A percentile compares a stretch with the other conserved stretches of the same genome.
phyloP scores from a whole-genome alignment of 2,113 vertebrate species.

The Rostratula benghalensis region DNA sequence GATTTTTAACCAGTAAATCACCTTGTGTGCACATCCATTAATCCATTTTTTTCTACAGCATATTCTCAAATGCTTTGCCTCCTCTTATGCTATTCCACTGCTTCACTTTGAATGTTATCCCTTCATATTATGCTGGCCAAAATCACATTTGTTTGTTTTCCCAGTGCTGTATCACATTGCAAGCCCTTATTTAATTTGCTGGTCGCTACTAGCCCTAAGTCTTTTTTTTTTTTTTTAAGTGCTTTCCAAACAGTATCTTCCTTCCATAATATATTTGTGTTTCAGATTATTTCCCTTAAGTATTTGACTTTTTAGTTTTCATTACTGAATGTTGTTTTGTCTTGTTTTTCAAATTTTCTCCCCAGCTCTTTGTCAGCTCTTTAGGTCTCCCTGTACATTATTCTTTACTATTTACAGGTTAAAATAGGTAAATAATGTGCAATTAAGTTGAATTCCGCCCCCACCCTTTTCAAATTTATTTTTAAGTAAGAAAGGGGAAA shows the following conservation, averaged over 20 bases:
- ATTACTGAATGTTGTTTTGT: not conserved
- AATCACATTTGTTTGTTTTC: conserved; percentile 61
- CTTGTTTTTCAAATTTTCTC: conserved; percentile 7
- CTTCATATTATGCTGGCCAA: not conserved
- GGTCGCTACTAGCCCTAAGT: not conserved
- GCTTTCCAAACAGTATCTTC: conserved; percentile 31
- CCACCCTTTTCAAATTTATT: not conserved
- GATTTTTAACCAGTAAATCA: not conserved
- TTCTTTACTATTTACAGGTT: no score
- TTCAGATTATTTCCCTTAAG: conserved; percentile 54
- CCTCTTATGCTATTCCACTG: not conserved
- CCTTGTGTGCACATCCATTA: not conserved
- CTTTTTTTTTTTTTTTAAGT: not conserved
- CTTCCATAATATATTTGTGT: conserved; percentile 48
- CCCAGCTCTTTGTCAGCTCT: conserved; percentile 4
- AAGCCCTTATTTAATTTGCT: conserved; percentile 60
- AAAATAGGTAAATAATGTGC: conserved; percentile 57
- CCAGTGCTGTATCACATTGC: conserved; percentile 54
- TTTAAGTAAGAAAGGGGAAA: not conserved
- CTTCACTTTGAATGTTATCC: not conserved
- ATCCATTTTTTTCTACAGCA: not conserved
- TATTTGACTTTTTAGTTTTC: conserved; percentile 38
- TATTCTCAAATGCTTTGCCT: not conserved
- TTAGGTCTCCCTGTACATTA: not conserved
- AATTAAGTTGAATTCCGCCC: conserved; percentile 40